phyloP scores from a whole-genome alignment of 1,140 invertebrate genomes.

The Pemphigus obesinymphae region DNA sequence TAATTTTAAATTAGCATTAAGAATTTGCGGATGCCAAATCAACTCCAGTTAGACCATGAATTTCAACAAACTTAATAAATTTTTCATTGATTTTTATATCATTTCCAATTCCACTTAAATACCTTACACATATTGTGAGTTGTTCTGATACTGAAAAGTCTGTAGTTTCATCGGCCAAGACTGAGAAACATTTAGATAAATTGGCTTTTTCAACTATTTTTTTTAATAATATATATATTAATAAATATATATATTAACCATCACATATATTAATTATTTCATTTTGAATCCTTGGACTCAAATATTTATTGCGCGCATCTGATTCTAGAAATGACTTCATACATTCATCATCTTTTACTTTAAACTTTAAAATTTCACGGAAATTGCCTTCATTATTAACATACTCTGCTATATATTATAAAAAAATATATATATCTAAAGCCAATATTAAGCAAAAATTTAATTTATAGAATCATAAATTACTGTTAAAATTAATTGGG shows the following conservation, averaged over 20 bases:
- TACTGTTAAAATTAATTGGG: too few species aligned
- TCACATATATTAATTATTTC: not conserved
- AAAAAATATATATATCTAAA: not conserved
- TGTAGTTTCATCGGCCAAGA: conserved; percentile 44
- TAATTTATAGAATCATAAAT: too few species aligned
- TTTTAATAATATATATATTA: conserved; percentile 1
- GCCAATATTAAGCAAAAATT: not conserved
- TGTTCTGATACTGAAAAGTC: conserved; percentile 42
- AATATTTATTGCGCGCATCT: not conserved
- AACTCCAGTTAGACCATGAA: conserved; percentile 45
- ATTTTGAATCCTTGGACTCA: not conserved
- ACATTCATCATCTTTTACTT: not conserved
- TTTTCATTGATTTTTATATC: conserved; percentile 35
- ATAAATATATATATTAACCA: too few species aligned
- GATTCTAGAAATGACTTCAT: not conserved
- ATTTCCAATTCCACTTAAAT: conserved; percentile 19
- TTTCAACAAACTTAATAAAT: conserved; percentile 46
- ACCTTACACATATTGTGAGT: conserved; percentile 44
- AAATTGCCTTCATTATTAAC: not conserved
- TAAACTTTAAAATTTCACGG: not conserved
- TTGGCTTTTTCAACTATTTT: conserved; percentile 42
- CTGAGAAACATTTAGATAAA: conserved; percentile 34
- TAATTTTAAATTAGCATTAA: too few species aligned
- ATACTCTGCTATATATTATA: not conserved
- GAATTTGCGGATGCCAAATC: too few species aligned